Evolutionary conservation across 2,113 vertebrate species (phyloP).

Genomic region (Aleadryas rufinucha): DNA sequence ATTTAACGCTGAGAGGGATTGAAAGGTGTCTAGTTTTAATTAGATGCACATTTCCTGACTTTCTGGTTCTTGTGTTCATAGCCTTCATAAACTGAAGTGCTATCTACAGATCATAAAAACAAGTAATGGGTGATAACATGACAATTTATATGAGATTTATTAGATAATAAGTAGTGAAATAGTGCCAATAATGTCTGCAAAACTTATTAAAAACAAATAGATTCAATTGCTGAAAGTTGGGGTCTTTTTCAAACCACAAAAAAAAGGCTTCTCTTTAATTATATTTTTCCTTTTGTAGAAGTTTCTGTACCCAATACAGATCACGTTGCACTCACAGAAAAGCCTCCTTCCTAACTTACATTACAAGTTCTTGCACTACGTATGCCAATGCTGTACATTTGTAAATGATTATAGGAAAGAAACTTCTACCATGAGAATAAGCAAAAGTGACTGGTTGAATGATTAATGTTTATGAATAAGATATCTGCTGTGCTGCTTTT

Average conservation of each 20-base stretch:
- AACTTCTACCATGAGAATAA: neutral
- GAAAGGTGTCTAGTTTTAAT: conserved; percentile 5
- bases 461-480: neutral
- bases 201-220: neutral
- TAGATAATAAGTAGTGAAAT: neutral
- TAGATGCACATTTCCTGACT: neutral
- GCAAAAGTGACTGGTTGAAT: neutral
- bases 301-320: neutral
- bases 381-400: neutral
- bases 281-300: neutral
- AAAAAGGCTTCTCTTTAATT: neutral
- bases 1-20: neutral
- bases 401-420: neutral
- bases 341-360: neutral
- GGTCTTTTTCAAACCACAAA: neutral
- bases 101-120: neutral
- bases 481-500: neutral
- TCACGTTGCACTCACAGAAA: neutral
- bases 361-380: neutral
- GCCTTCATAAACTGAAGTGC: neutral
- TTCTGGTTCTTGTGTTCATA: neutral
- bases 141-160: neutral
- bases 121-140: neutral
- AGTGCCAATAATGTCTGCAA: neutral
- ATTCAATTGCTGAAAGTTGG: neutral